Percentiles rank a stretch among this genome's conserved stretches.
phyloP scores from a whole-genome alignment of 1,140 invertebrate species.

The Sminthurides bifidus region DNA sequence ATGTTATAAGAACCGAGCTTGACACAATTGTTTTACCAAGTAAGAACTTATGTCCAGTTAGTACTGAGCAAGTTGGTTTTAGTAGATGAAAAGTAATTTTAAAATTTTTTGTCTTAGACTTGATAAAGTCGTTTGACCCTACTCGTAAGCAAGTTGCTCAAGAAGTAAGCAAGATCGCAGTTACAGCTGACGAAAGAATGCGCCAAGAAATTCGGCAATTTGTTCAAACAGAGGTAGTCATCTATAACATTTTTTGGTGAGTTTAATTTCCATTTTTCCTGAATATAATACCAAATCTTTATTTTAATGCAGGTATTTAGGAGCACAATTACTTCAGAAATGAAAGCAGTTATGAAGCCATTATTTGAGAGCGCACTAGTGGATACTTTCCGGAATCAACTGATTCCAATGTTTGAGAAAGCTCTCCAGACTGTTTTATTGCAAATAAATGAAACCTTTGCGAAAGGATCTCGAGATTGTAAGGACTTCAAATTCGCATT shows the following conservation, averaged over 20 bases:
- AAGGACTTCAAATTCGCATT: slow-evolving; percentile 38
- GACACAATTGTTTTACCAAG: slow-evolving; percentile 23
- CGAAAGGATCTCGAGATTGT: slow-evolving; percentile 78
- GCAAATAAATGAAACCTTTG: slow-evolving; percentile 76
- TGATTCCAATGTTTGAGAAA: slow-evolving; percentile 73
- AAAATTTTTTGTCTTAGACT: slow-evolving; percentile 32
- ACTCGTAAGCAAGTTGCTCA: slow-evolving; percentile 54
- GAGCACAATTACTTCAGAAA: slow-evolving; percentile 5
- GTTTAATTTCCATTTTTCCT: slow-evolving; percentile 23
- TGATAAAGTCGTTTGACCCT: slow-evolving; percentile 46
- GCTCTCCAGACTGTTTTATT: slow-evolving; percentile 70
- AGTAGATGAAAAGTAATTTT: neutral
- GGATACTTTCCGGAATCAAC: slow-evolving; percentile 55
- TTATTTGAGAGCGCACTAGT: slow-evolving; percentile 35
- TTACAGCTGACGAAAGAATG: slow-evolving; percentile 55
- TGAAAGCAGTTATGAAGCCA: slow-evolving; percentile 7
- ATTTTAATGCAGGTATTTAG: slow-evolving; percentile 16
- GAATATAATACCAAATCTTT: neutral
- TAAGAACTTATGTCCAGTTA: neutral
- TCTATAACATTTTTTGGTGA: too few species aligned
- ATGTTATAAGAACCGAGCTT: slow-evolving; percentile 27
- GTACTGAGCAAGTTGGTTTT: neutral
- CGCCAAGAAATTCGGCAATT: slow-evolving; percentile 67
- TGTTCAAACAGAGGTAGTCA: slow-evolving; percentile 60
- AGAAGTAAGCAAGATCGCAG: slow-evolving; percentile 56